Evolutionary conservation across 2,888 invertebrate genomes (phyloP).

Genomic region (Cataglyphis livida): DNA sequence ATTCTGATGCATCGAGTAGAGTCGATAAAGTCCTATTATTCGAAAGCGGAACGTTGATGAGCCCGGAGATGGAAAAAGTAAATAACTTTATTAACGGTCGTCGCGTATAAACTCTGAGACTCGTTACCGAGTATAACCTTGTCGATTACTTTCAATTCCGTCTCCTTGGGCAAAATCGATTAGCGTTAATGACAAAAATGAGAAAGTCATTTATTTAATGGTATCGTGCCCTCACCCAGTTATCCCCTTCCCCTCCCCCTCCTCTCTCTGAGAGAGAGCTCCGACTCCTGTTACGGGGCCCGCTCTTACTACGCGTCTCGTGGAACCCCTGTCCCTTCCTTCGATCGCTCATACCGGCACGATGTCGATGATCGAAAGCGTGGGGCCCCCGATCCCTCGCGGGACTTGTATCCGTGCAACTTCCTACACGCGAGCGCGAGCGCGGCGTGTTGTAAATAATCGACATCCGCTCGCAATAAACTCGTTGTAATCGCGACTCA

Average conservation of each 20-base stretch:
- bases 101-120: constrained; percentile 45
- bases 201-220: constrained; percentile 59
- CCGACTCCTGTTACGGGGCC: constrained; percentile 32
- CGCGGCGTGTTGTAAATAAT: constrained; percentile 72
- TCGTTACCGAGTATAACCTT: constrained; percentile 57
- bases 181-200: constrained; percentile 64
- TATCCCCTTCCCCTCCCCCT: not conserved
- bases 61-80: constrained; percentile 56
- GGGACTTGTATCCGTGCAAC: constrained; percentile 51
- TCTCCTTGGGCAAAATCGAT: constrained; percentile 61
- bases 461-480: constrained; percentile 73
- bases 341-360: constrained; percentile 35
- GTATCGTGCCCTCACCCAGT: constrained; percentile 44
- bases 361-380: constrained; percentile 69
- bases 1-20: not conserved
- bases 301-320: constrained; percentile 10
- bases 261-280: not conserved
- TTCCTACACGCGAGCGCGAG: constrained; percentile 67
- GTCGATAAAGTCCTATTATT: constrained; percentile 20
- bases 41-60: constrained; percentile 35
- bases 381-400: constrained; percentile 65
- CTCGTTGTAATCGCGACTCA: constrained; percentile 61
- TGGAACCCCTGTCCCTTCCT: constrained; percentile 30
- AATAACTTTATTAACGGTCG: constrained; percentile 68
- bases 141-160: constrained; percentile 66